Evolutionary conservation across 2,797 vertebrate genomes (phyloP), one percentile per base, ranked within the genome.

Genomic region (Cynodonichthys magdalenae): DNA sequence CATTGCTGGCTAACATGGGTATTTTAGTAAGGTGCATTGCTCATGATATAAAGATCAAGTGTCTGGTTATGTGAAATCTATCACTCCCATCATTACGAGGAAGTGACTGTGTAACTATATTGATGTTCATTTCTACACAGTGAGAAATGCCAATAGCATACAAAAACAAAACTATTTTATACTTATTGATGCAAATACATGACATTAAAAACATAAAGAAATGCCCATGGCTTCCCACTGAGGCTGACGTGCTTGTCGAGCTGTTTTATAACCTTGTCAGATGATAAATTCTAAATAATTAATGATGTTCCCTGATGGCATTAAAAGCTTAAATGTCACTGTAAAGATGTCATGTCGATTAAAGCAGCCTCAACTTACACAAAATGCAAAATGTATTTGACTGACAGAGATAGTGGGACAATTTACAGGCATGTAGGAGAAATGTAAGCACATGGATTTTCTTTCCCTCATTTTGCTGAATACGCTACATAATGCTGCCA

Each of bases 401-500:
- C 52, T 71, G 65, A 78, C 49, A 65, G 17, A 74, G 54, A 79
- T 29, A 58, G 55, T 39, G 49, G 74, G 34, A 54, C 71, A 62
- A 71, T 78, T 61, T 59, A 79, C 60, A 77, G 59, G 55, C 46
- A 15, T 11, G n/a, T 49, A 28, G 19, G 63, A 65, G 36, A 71
- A 66, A 61, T 55, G 46, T 48, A 56, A 63, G 65, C 48, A 57
- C 39, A 57, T 11, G 77, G 63, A 81, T 84, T 59, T 71, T 31
- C 2, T n/a, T n/a, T 10, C 69, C 86, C 64, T 75, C 51, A 39
- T 79, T 52, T 53, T 77, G 82, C 79, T 88, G 83, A 75, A 82
- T 77, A 69, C 27, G 61, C 72, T 59, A 39, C 36, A 81, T 74
- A 72, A 66, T 70, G 61, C 68, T 51, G 56, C 74, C 72, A 89